Evolutionary conservation across 2,888 invertebrate genomes (phyloP), one percentile per base, ranked within the genome.

Genomic region (Pyrrhia umbra): DNA sequence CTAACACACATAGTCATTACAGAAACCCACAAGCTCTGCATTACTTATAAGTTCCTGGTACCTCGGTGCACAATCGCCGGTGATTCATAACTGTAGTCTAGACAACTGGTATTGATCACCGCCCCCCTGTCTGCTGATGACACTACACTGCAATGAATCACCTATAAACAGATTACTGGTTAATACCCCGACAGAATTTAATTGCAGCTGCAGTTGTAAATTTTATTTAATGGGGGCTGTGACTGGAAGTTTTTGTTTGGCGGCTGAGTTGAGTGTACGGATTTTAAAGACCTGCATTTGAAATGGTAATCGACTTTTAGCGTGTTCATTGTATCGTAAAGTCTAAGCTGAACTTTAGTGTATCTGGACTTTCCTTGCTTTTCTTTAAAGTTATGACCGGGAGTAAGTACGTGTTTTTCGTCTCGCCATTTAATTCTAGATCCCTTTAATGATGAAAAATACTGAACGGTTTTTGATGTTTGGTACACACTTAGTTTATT

Each of bases 41-140:
- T 58, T 64, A 68, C 45, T 68, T 43, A 50, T 45, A 16, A 59
- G 23, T 43, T 16, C 30, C 37, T 13, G 34, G 54, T 55, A 39
- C 49, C 39, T 40, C 39, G 23, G 13, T 21, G 37, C 13, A 50
- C 56, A 59, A 40, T 40, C 15, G 27, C 27, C 13, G 50, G 58
- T 70, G 69, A 69, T 56, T 71, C 62, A 71, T 67, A 66, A n/a
- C 57, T 47, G 9, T 42, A 55, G 80, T 80, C 80, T 78, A 80
- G 80, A 80, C 80, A 54, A 52, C 58, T 56, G 56, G 51, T 79
- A 79, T 79, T 71, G 75, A 77, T 79, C 77, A 70, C 43, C 16
- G 6, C 61, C 61, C 55, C 58, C 51, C 51, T 62, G 50, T 45
- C 42, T 76, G 69, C 30, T 45, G 63, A 49, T 73, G 78, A 68